Conservation (phyloP, 2,797 vertebrate species). For the Hypotaenidia okinawae region DNA sequence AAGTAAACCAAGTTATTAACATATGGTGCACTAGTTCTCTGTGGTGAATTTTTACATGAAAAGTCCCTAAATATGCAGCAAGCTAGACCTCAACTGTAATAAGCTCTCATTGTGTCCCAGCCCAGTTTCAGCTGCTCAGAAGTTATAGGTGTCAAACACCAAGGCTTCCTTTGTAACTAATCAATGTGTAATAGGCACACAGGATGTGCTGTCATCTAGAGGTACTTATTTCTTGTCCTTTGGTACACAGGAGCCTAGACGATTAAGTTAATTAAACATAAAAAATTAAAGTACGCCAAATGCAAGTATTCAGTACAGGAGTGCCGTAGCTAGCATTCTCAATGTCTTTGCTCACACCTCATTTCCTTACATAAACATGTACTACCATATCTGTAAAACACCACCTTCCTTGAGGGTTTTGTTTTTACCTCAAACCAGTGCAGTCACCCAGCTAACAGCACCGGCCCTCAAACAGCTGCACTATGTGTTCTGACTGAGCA, state of each 20-base stretch:
- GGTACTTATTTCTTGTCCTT: background rate
- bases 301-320: background rate
- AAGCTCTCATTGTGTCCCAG: background rate
- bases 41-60: background rate
- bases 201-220: background rate
- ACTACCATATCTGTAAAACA: background rate
- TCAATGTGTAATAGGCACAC: accelerated
- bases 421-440: background rate
- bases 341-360: background rate
- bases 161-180: background rate
- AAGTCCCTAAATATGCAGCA: background rate
- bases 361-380: accelerated
- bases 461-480: background rate
- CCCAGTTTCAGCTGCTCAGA: background rate
- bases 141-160: background rate
- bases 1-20: background rate
- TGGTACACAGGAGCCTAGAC: background rate
- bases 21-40: background rate
- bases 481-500: background rate
- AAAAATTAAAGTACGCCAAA: background rate
- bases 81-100: background rate
- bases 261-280: background rate
- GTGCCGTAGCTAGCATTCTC: background rate
- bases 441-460: background rate
- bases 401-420: background rate